Conservation (phyloP, 2,888 invertebrate genomes). For the Pheosia tremula region DNA sequence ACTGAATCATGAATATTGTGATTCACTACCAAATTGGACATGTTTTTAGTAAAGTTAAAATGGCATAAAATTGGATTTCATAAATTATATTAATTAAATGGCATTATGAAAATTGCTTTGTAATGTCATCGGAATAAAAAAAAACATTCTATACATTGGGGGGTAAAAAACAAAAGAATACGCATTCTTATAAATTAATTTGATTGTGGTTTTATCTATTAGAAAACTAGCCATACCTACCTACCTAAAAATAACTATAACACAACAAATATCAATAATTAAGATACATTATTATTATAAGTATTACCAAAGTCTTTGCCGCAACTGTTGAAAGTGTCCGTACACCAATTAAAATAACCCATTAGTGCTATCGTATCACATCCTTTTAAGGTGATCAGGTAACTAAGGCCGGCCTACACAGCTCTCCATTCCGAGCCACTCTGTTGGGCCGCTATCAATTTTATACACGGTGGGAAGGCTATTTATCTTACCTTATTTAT, state of each 20-base stretch:
- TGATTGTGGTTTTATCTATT: too few relatives aligned
- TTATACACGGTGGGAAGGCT: slow-evolving; percentile 79
- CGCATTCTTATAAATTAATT: too few relatives aligned
- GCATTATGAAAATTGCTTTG: too few relatives aligned
- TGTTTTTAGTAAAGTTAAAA: too few relatives aligned
- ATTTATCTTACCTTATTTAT: slow-evolving; percentile 84
- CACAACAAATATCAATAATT: background rate
- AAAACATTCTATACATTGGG: too few relatives aligned
- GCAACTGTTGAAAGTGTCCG: slow-evolving; percentile 35
- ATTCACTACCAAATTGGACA: slow-evolving; percentile 4
- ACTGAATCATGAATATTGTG: slow-evolving; percentile 23
- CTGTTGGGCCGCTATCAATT: slow-evolving; percentile 79
- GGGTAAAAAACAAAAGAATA: too few relatives aligned
- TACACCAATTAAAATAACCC: slow-evolving; percentile 57
- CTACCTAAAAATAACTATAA: too few relatives aligned
- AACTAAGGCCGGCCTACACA: slow-evolving; percentile 62
- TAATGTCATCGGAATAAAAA: too few relatives aligned
- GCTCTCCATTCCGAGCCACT: slow-evolving; percentile 65
- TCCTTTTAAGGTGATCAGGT: slow-evolving; percentile 55
- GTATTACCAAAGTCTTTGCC: background rate
- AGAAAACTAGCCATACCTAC: too few relatives aligned
- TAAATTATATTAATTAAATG: too few relatives aligned
- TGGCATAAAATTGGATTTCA: too few relatives aligned
- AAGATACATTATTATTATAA: background rate
- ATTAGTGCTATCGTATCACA: slow-evolving; percentile 59